These are phyloP conservation scores for human DNA, from an alignment of 2,113 vertebrate genomes.

Conservation along the genomic window GRCh38 chr5:30355501-30356000, in stretches of 20 bases:
- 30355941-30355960: not conserved
- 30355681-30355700: not conserved
- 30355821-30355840: not conserved
- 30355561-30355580: not conserved
- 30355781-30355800: not conserved
- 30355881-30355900: no score
- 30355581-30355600: not conserved
- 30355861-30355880: not conserved
- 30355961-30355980: not conserved
- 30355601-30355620: not conserved
- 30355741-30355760: not conserved
- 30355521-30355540: not conserved
- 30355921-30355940: not conserved
- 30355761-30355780: not conserved
- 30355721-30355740: not conserved
- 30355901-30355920: not conserved
- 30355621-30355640: not conserved
- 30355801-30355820: accelerated
- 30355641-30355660: not conserved
- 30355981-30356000: not conserved
- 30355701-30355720: not conserved
- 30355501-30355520: not conserved
- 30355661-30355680: not conserved
- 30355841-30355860: not conserved
- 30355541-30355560: not conserved